Base-by-base conservation (phyloP, 2,797 vertebrate genomes). In the Passerculus sandwichensis region DNA sequence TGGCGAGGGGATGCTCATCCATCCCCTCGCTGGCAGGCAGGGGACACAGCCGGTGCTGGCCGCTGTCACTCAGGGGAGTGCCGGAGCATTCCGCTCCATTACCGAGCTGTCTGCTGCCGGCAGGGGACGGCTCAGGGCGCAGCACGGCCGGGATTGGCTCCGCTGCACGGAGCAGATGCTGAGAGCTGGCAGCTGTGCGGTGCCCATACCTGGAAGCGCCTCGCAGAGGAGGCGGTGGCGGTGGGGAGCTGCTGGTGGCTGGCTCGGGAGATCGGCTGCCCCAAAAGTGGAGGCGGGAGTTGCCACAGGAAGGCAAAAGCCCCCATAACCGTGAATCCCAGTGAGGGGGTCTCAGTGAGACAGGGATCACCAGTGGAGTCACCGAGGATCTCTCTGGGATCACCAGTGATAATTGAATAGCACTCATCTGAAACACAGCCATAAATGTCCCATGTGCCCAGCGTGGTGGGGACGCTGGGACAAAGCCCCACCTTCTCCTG, bases 71-170 rank as follows among this genome's bases (percentile, higher is more conserved):
- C 96, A 93, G 94, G 94, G 93, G 81, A 94, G 81, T 92, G 65
- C 54, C 85, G 27, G 91, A 88, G 94, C 82, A 91, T 96, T 93
- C 91, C 61, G 42, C 95, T 96, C 96, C 96, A 94, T 97, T 97
- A 97, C 93, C 59, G 75, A 97, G 94, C 96, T 97, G 96, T 96
- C 97, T 96, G 95, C 96, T 96, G 86, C 96, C 82, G 83, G 95
- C 94, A 67, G 92, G 92, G 94, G 90, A 93, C 88, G 96, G 85
- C 95, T 91, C 16, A 40, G 96, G 92, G 89, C 95, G 91, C 72
- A 91, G 95, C 57, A 14, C 74, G 73, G 94, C 86, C 40, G 9
- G 74, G 53, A 67, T n/a, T 13, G 6, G 80, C 94, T 93, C 93
- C 2, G 4, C 32, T 5, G 13, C 48, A 11, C 60, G 42, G 87